Conservation (phyloP, 2,113 vertebrate genomes). For the Anas platyrhynchos region DNA sequence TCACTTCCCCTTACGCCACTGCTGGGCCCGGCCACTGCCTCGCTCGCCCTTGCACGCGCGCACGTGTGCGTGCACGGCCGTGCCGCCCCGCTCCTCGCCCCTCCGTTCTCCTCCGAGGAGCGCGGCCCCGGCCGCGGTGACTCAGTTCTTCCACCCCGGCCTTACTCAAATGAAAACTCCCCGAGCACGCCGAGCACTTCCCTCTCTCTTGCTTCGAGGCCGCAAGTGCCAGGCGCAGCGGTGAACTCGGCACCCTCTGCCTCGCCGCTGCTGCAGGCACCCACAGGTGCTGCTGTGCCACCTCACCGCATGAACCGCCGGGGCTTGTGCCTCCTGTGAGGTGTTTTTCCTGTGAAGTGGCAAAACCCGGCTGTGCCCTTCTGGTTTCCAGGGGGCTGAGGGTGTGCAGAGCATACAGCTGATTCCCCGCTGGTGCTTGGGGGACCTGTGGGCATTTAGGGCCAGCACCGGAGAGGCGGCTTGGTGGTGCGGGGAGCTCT, state of each 20-base stretch:
- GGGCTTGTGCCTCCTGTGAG: background rate
- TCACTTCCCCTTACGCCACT: background rate
- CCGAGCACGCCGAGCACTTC: background rate
- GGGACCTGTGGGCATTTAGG: background rate
- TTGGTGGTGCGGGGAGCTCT: background rate
- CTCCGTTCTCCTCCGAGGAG: accelerated
- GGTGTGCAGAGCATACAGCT: background rate
- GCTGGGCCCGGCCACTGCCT: accelerated
- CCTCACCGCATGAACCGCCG: background rate
- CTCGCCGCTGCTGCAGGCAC: background rate
- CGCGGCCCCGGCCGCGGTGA: accelerated
- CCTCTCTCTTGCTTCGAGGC: background rate
- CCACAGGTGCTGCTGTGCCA: background rate
- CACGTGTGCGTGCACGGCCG: background rate
- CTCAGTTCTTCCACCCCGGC: background rate
- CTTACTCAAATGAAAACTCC: conserved; percentile 2
- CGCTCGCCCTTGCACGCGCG: background rate
- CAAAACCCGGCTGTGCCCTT: background rate
- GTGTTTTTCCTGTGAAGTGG: background rate
- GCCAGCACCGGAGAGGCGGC: background rate
- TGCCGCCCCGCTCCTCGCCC: background rate
- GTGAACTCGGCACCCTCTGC: background rate
- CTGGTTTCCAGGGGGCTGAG: background rate
- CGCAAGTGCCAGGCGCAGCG: accelerated
- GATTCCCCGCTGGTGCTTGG: background rate